Evolutionary conservation across 2,888 invertebrate genomes (phyloP).

Genomic region (Trichogramma evanescens): DNA sequence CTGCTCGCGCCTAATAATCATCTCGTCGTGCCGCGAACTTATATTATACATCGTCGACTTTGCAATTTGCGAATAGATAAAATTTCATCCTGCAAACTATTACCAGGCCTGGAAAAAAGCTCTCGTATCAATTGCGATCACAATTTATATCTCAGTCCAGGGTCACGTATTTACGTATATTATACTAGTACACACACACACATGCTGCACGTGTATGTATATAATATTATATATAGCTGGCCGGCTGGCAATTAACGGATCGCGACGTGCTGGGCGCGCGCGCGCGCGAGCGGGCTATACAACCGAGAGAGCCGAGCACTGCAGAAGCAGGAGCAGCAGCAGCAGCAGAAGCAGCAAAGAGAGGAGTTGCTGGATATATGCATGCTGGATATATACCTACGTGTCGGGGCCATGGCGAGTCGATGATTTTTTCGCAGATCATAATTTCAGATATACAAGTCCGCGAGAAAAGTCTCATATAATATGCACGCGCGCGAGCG

Average conservation of each 20-base stretch:
- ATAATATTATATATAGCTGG: no score
- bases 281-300: slow-evolving; percentile 13
- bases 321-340: neutral
- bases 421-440: slow-evolving; percentile 38
- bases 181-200: no score
- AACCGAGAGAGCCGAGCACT: slow-evolving; percentile 8
- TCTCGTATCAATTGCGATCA: slow-evolving; percentile 17
- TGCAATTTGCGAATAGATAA: no score
- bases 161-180: neutral
- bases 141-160: slow-evolving; percentile 14
- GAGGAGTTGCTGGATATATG: slow-evolving; percentile 7
- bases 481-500: slow-evolving; percentile 27
- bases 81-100: no score
- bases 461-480: no score
- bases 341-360: slow-evolving; percentile 1
- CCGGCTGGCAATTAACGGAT: slow-evolving; percentile 37
- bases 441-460: slow-evolving; percentile 43
- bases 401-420: no score
- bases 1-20: no score
- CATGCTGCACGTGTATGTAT: no score
- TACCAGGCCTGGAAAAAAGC: no score
- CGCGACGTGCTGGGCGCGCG: slow-evolving; percentile 27
- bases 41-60: no score
- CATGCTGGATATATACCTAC: slow-evolving; percentile 18
- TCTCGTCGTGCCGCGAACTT: no score